Base-by-base conservation (phyloP, 2,888 invertebrate genomes). In the Polydrusus tereticollis region DNA sequence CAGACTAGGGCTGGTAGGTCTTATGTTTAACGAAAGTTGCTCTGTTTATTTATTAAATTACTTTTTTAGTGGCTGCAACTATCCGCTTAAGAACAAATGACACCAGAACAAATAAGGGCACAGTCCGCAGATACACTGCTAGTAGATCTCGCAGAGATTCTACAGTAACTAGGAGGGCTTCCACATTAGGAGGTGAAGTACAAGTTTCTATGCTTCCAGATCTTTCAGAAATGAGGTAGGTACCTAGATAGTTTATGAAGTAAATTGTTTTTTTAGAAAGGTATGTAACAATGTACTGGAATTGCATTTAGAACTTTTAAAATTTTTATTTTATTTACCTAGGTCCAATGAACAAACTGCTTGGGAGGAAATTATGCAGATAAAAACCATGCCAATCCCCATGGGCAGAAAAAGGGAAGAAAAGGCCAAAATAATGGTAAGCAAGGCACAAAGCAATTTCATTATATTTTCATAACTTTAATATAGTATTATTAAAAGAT, bases 311-410 rank as follows among this genome's bases (percentile, higher is more conserved):
- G 4, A 41, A 7, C 1, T 41, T 2, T 41, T 41, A 16, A 55
- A 55, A 55, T n/a, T 21, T 2, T 33, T 3, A n/a, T 21, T 50
- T 47, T 18, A 16, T 33, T 58, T 18, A 0, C 36, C 2, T 50
- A 72, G 72, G 86, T 94, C 94, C 0, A 94, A 94, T 78, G 95
- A 95, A 82, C 92, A 93, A 81, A 88, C 92, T 0, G 93, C 93
- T 0, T 94, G 94, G 93, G 93, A 94, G 78, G 94, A 94, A 84
- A 93, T 95, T 55, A 93, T 93, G 91, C 91, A 92, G 83, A 94
- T 95, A 75, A 94, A 94, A 81, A 90, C 93, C 0, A 91, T 94
- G 91, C 94, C 95, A 0, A 90, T 95, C 5, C 91, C 92, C 6
- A 94, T 95, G 94, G 88, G 90, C 21, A 93, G 94, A 85, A 95